These are phyloP conservation scores for Malurus melanocephalus DNA, from an alignment of 2,113 vertebrate species.

Conservation along the genomic window DNA sequence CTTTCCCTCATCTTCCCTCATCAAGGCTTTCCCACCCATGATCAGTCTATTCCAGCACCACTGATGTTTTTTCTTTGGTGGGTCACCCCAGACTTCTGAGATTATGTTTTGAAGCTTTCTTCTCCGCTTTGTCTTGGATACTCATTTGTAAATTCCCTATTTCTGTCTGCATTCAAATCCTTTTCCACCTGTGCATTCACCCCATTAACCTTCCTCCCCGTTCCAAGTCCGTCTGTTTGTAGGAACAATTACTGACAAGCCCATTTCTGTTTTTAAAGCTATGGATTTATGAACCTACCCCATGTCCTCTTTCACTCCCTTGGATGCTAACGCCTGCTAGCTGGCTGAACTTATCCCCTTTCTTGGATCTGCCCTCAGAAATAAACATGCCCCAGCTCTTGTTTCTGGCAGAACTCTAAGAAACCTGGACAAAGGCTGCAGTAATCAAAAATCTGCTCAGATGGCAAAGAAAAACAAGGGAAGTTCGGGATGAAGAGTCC, in stretches of 20 bases:
- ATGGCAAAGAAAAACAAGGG: background rate
- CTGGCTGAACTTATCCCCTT: conserved; percentile 31
- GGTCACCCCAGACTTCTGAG: background rate
- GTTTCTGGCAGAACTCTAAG: conserved; percentile 29
- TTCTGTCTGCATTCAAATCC: background rate
- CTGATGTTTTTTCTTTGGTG: background rate
- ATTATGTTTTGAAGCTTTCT: background rate
- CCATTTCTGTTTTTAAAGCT: background rate
- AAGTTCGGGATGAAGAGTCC: background rate
- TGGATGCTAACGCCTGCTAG: conserved; percentile 15
- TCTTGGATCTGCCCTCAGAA: conserved; percentile 47
- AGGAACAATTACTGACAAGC: background rate
- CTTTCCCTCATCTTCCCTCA: background rate
- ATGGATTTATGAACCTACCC: background rate
- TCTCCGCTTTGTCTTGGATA: background rate
- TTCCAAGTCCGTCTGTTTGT: background rate
- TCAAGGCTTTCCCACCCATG: background rate
- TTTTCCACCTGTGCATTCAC: conserved; percentile 17
- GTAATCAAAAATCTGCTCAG: conserved; percentile 29
- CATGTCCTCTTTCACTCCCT: conserved; percentile 8
- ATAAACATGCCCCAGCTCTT: conserved; percentile 31
- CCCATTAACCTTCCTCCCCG: background rate
- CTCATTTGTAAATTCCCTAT: background rate
- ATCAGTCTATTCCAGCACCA: background rate
- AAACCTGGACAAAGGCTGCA: background rate